A percentile compares a stretch with the other conserved stretches of the same genome.
These are phyloP conservation scores for Orchesella cincta DNA, from an alignment of 1,140 invertebrate species.

Conservation along the genomic window DNA sequence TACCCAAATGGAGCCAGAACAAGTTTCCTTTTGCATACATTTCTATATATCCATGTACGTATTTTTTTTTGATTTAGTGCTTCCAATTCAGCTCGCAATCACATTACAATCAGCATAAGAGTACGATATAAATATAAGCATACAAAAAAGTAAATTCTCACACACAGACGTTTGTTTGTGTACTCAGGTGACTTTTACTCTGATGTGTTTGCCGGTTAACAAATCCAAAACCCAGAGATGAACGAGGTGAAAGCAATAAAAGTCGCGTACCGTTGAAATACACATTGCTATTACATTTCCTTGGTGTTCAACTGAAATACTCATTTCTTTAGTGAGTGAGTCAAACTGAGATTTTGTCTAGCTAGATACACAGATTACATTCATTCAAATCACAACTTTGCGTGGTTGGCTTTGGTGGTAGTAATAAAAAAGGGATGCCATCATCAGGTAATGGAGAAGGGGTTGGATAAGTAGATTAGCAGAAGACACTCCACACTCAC, in stretches of 20 bases:
- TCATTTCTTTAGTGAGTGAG: too few species aligned
- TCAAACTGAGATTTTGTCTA: too few species aligned
- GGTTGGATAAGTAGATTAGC: background rate
- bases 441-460: too few species aligned
- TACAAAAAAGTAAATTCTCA: background rate
- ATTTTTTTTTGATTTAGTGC: background rate
- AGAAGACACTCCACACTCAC: background rate
- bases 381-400: too few species aligned
- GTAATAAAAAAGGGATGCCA: too few species aligned
- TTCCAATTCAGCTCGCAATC: too few species aligned
- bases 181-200: slow-evolving; percentile 7
- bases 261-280: background rate
- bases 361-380: too few species aligned
- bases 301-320: too few species aligned
- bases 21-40: background rate
- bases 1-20: slow-evolving; percentile 1
- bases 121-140: too few species aligned
- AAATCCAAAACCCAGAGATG: background rate
- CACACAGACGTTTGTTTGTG: background rate
- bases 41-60: background rate
- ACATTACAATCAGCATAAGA: too few species aligned
- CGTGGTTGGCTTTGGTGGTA: too few species aligned
- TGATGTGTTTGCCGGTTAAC: background rate
- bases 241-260: slow-evolving; percentile 25
- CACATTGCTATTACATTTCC: background rate